Evolutionary conservation across 2,797 vertebrate species (phyloP).

Genomic region (Nannoperca obscura): DNA sequence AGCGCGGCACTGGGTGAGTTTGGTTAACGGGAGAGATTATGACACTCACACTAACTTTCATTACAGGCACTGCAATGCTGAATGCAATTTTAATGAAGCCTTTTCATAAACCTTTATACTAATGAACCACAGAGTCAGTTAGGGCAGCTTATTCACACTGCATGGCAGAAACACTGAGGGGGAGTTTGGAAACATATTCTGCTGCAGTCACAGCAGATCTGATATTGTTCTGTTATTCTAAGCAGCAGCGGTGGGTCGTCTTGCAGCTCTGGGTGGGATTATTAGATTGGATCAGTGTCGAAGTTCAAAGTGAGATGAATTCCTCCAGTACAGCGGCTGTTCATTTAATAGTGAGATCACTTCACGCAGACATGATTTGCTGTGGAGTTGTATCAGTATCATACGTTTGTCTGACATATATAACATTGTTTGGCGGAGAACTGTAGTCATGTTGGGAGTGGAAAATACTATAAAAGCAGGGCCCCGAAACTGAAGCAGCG

Average conservation of each 20-base stretch:
- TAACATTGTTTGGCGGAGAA: not conserved
- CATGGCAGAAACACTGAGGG: constrained; percentile 19
- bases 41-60: constrained; percentile 73
- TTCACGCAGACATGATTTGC: not conserved
- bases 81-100: constrained; percentile 81
- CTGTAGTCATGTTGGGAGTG: not conserved
- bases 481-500: no score
- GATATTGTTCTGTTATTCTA: constrained; percentile 1
- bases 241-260: not conserved
- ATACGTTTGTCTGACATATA: not conserved
- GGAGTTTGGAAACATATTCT: constrained; percentile 19
- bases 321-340: not conserved
- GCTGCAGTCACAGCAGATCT: constrained; percentile 7
- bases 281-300: constrained; percentile 9
- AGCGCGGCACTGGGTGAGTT: constrained; percentile 11
- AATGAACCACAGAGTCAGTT: constrained; percentile 70
- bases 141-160: constrained; percentile 27
- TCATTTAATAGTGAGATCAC: not conserved
- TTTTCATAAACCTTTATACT: constrained; percentile 73
- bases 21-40: constrained; percentile 68
- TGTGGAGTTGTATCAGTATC: not conserved
- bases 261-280: not conserved
- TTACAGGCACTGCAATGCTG: constrained; percentile 67
- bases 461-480: no score
- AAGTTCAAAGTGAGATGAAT: not conserved